These are phyloP conservation scores for Lissocephala sabroskyi DNA, from an alignment of 2,888 invertebrate genomes.

Conservation along the genomic window DNA sequence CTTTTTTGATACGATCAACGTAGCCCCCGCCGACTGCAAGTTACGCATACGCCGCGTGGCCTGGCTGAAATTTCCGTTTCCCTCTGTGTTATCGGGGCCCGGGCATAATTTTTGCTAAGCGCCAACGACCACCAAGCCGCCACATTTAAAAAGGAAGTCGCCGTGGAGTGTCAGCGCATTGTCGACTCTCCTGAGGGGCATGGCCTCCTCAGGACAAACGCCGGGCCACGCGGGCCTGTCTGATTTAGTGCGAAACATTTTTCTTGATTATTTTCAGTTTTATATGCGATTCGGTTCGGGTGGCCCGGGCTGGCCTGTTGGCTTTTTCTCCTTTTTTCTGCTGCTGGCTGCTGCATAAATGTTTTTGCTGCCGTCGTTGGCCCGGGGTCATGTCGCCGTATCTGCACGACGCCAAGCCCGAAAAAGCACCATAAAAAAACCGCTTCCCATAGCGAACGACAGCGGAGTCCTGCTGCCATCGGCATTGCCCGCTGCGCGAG, in stretches of 20 bases:
- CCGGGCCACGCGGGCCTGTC: slow-evolving; percentile 17
- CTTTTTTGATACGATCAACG: neutral
- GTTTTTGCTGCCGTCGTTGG: slow-evolving; percentile 1
- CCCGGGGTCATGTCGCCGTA: slow-evolving; percentile 5
- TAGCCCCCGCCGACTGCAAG: slow-evolving; percentile 37
- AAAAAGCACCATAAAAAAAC: no score
- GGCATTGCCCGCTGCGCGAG: slow-evolving; percentile 50
- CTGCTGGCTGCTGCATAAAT: slow-evolving; percentile 1
- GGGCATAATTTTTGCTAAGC: slow-evolving; percentile 21
- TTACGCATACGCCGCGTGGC: slow-evolving; percentile 46
- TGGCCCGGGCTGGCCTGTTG: no score
- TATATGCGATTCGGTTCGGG: slow-evolving; percentile 1
- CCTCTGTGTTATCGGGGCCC: neutral
- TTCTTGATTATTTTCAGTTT: slow-evolving; percentile 56
- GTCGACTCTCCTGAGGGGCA: neutral
- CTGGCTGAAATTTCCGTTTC: neutral
- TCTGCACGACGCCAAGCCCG: slow-evolving; percentile 24
- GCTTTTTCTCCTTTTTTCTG: slow-evolving; percentile 5
- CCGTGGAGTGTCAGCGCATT: slow-evolving; percentile 19
- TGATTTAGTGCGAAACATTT: slow-evolving; percentile 61
- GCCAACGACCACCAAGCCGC: slow-evolving; percentile 1
- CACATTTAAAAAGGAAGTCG: slow-evolving; percentile 7
- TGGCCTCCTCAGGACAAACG: slow-evolving; percentile 34
- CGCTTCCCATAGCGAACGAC: no score
- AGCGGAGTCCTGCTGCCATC: no score